Conservation (phyloP, 2,113 vertebrate genomes). For the Hiodon alosoides region DNA sequence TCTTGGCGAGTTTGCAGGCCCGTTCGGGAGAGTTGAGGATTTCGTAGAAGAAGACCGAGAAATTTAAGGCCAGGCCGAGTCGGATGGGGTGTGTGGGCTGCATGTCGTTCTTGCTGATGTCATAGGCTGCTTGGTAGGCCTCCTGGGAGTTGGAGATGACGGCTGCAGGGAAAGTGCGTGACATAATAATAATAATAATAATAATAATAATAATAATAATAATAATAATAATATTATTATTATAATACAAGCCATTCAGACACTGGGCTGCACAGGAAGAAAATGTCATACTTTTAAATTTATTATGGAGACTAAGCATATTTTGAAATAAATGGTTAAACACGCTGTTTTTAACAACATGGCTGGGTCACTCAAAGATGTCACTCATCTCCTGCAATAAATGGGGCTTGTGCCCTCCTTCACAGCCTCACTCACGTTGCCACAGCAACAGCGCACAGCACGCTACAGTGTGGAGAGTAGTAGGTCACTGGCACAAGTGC, state of each 20-base stretch:
- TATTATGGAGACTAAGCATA: too few relatives aligned
- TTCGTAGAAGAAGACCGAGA: conserved; percentile 95
- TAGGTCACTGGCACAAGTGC: not conserved
- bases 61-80: conserved; percentile 93
- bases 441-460: not conserved
- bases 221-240: too few relatives aligned
- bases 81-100: conserved; percentile 90
- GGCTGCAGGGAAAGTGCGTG: conserved; percentile 44
- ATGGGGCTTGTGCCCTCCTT: not conserved
- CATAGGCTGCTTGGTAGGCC: conserved; percentile 82
- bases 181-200: not conserved
- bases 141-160: conserved; percentile 76
- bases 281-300: too few relatives aligned
- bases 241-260: too few relatives aligned
- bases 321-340: not conserved
- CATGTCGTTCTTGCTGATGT: conserved; percentile 86
- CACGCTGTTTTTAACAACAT: not conserved
- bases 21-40: conserved; percentile 83
- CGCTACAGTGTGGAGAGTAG: not conserved
- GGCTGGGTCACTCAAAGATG: not conserved
- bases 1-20: conserved; percentile 86
- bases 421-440: not conserved
- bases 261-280: too few relatives aligned
- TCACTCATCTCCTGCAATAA: not conserved
- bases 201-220: not conserved